Percentiles rank a stretch among this genome's conserved stretches.
phyloP scores from a whole-genome alignment of 2,888 invertebrate species.

The Pristionchus arcanus region DNA sequence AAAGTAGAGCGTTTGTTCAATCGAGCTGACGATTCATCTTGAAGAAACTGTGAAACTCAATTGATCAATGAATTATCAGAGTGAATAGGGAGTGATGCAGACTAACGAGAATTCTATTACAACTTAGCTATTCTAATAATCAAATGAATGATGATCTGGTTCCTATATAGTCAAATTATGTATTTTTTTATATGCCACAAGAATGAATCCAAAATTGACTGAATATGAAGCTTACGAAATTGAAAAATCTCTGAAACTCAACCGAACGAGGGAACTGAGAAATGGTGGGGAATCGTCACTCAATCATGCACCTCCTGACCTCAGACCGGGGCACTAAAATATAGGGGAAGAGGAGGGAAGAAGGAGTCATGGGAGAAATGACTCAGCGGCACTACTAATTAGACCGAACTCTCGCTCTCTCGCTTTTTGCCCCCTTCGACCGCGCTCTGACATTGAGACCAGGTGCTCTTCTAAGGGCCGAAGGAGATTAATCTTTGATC shows the following conservation, averaged over 20 bases:
- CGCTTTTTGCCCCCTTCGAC: neutral
- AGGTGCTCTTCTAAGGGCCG: neutral
- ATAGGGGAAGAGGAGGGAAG: neutral
- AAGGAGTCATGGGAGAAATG: conserved; percentile 1
- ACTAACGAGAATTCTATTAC: too few species aligned
- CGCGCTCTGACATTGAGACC: conserved; percentile 26
- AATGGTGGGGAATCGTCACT: neutral
- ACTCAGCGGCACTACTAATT: conserved; percentile 30
- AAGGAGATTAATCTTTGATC: neutral
- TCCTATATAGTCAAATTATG: too few species aligned
- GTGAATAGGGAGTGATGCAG: neutral
- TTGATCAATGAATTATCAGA: neutral
- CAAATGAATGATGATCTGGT: too few species aligned
- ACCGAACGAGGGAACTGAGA: neutral
- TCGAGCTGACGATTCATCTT: neutral
- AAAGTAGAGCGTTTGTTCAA: neutral
- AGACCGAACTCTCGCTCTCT: neutral
- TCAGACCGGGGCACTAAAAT: neutral
- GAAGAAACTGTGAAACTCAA: neutral
- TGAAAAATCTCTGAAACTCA: neutral
- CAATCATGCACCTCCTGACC: conserved; percentile 28
- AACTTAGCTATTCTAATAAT: too few species aligned
- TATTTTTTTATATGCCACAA: too few species aligned
- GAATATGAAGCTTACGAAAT: neutral
- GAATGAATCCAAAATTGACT: too few species aligned